Conservation (phyloP, 2,113 vertebrate species). For the Bucco capensis region DNA sequence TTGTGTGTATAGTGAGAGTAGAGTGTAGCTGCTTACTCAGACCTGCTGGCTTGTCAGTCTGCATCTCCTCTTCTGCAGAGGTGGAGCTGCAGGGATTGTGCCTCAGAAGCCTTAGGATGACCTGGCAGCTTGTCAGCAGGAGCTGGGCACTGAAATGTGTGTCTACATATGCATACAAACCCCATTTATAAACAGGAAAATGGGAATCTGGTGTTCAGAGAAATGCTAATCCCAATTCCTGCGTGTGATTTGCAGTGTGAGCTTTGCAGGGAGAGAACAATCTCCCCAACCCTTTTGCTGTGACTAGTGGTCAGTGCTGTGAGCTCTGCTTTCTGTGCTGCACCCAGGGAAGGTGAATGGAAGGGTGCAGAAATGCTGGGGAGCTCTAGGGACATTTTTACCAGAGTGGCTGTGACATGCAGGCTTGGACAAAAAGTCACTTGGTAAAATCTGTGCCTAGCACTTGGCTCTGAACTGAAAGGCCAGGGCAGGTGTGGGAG, state of each 20-base stretch:
- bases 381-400: not conserved
- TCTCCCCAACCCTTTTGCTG: not conserved
- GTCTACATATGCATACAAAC: not conserved
- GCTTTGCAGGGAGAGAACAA: not conserved
- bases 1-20: not conserved
- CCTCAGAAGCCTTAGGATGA: not conserved
- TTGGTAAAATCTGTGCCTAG: not conserved
- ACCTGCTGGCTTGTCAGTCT: not conserved
- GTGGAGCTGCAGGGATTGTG: not conserved
- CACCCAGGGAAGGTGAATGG: not conserved
- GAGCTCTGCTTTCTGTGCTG: not conserved
- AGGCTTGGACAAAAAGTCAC: not conserved
- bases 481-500: not conserved
- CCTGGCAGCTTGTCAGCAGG: not conserved
- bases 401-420: not conserved
- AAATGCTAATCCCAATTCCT: not conserved
- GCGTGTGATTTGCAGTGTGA: not conserved
- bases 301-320: not conserved
- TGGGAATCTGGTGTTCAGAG: not conserved
- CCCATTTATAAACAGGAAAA: not conserved
- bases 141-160: not conserved
- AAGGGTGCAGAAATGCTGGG: not conserved
- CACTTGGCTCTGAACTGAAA: not conserved
- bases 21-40: not conserved
- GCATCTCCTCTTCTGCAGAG: not conserved